phyloP scores from a whole-genome alignment of 2,888 invertebrate genomes.

The Orthosia gothica region DNA sequence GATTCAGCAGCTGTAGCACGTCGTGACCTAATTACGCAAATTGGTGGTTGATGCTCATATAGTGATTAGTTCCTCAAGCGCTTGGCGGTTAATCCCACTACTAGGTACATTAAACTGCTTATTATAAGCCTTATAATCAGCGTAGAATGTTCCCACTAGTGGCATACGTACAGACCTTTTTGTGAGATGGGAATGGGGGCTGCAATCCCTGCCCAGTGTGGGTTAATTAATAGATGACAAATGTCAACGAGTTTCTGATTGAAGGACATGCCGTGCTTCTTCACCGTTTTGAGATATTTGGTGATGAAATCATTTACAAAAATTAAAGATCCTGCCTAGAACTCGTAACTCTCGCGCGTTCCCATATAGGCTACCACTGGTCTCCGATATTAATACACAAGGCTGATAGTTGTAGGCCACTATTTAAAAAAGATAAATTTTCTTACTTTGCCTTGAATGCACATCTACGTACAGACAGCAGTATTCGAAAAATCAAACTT shows the following conservation, averaged over 20 bases:
- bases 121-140: slow-evolving; percentile 1
- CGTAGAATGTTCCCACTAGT: not conserved
- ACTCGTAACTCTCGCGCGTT: not conserved
- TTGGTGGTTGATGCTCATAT: slow-evolving; percentile 46
- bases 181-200: not conserved
- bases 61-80: slow-evolving; percentile 42
- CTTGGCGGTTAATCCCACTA: slow-evolving; percentile 15
- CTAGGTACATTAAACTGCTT: slow-evolving; percentile 16
- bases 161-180: not conserved
- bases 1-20: slow-evolving; percentile 29
- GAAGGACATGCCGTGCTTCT: not conserved
- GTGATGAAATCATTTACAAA: not conserved
- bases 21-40: slow-evolving; percentile 44
- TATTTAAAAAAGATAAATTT: too few relatives aligned
- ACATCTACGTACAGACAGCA: too few relatives aligned
- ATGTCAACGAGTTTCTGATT: not conserved
- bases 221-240: not conserved
- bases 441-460: too few relatives aligned
- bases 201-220: not conserved
- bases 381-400: too few relatives aligned
- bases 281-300: too few relatives aligned
- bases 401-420: too few relatives aligned
- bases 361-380: not conserved
- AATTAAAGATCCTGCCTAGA: not conserved
- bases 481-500: too few relatives aligned